Evolutionary conservation across 1,140 invertebrate species (phyloP), one percentile per base, ranked within the genome.

Genomic region (Neodiprion virginianus): DNA sequence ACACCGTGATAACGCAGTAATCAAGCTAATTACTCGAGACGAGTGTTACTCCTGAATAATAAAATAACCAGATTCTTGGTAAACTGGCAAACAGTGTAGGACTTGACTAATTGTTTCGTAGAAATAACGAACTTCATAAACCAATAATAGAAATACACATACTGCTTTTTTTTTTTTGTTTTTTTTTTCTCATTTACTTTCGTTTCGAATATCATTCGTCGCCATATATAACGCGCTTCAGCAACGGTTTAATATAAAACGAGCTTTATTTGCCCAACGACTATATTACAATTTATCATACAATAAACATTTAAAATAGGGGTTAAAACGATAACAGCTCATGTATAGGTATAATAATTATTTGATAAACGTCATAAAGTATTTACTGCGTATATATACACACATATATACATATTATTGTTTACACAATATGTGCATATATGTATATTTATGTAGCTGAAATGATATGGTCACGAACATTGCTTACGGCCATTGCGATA

Each of bases 241-340:
- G 28, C 28, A 40, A 40, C 5, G 28, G 28, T 40, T 61, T 61
- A 61, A 61, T 61, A 61, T 12, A 87, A 86, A 86, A 85, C 79
- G 85, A 87, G 85, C 84, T 87, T 86, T 87, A 87, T 87, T 87
- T 81, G 81, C 82, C 78, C 84, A 87, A 87, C 85, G 81, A 83
- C 79, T 86, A 85, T 87, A 86, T 87, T 87, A 87, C 85, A 87
- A 86, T 85, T 81, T 85, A 87, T 85, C 71, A 76, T 86, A 87
- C 84, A 87, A 79, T 86, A 86, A 86, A 87, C 84, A 87, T 83
- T 86, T 82, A 87, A 87, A 87, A 86, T 79, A 78, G 81, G 77
- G 77, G 84, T 82, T 85, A 14, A 61, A 86, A 86, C 83, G 79
- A 82, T 83, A 84, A 85, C 81, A 74, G 28, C 28, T 40, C 28